Evolutionary conservation across 2,113 vertebrate species (phyloP).

Genomic region (Ammodytes dubius): DNA sequence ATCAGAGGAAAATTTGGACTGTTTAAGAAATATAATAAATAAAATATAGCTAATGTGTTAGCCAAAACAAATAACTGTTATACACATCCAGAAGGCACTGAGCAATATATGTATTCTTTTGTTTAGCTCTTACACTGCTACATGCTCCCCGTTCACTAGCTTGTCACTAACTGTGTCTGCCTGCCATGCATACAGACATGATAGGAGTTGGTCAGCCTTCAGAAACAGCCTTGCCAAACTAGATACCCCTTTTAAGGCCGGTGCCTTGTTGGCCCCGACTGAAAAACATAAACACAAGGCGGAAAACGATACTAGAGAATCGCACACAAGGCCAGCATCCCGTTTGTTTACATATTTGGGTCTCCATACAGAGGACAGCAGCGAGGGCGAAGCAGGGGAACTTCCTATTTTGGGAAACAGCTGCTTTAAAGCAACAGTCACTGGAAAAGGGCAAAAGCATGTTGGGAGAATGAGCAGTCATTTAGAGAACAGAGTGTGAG

Average conservation of each 20-base stretch:
- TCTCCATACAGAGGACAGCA: constrained; percentile 47
- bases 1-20: too few relatives aligned
- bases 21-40: too few relatives aligned
- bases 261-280: constrained; percentile 20
- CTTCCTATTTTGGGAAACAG: constrained; percentile 79
- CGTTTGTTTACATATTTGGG: constrained; percentile 78
- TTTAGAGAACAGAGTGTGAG: constrained; percentile 25
- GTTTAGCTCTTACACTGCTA: neutral
- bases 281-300: constrained; percentile 57
- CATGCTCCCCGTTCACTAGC: neutral
- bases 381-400: constrained; percentile 37
- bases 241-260: constrained; percentile 18
- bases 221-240: neutral
- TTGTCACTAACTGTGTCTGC: neutral
- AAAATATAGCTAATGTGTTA: neutral
- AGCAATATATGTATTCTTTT: neutral
- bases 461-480: neutral
- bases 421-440: constrained; percentile 68
- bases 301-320: constrained; percentile 35
- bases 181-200: neutral
- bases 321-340: constrained; percentile 39
- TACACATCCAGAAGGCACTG: too few relatives aligned
- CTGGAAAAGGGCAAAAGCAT: constrained; percentile 29
- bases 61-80: neutral
- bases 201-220: too few relatives aligned